A percentile compares a stretch with the other conserved stretches of the same genome.
phyloP scores from a whole-genome alignment of 2,888 invertebrate genomes.

The Eulithis prunata region DNA sequence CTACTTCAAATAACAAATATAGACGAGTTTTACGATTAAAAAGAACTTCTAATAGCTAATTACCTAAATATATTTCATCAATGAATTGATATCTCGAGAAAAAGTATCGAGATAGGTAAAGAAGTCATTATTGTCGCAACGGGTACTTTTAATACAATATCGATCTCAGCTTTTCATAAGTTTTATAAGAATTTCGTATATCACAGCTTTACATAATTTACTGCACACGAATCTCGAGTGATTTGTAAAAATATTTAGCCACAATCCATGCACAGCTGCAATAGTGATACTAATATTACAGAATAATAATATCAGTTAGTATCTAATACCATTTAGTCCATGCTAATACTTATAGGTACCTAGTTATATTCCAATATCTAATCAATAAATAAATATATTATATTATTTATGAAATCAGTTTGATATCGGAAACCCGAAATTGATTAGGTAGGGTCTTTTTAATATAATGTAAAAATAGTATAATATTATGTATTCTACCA shows the following conservation, averaged over 20 bases:
- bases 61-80: conserved; percentile 37
- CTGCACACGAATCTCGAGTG: conserved; percentile 66
- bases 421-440: no score
- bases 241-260: conserved; percentile 69
- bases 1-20: conserved; percentile 63
- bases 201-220: conserved; percentile 72
- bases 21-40: conserved; percentile 46
- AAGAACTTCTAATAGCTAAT: conserved; percentile 38
- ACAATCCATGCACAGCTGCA: conserved; percentile 42
- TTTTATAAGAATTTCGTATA: conserved; percentile 60
- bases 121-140: conserved; percentile 52
- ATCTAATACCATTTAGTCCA: no score
- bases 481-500: conserved; percentile 4
- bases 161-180: conserved; percentile 54
- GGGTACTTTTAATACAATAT: conserved; percentile 57
- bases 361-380: not conserved
- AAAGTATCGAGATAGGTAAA: conserved; percentile 64
- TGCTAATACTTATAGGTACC: no score
- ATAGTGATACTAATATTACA: conserved; percentile 12
- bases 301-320: not conserved
- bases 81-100: conserved; percentile 57
- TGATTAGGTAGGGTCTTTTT: conserved; percentile 27
- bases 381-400: not conserved
- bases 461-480: conserved; percentile 19
- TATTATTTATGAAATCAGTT: not conserved